Percentiles rank a stretch among this genome's conserved stretches.
phyloP scores from a whole-genome alignment of 2,113 vertebrate genomes.

The Corydoras sp. region DNA sequence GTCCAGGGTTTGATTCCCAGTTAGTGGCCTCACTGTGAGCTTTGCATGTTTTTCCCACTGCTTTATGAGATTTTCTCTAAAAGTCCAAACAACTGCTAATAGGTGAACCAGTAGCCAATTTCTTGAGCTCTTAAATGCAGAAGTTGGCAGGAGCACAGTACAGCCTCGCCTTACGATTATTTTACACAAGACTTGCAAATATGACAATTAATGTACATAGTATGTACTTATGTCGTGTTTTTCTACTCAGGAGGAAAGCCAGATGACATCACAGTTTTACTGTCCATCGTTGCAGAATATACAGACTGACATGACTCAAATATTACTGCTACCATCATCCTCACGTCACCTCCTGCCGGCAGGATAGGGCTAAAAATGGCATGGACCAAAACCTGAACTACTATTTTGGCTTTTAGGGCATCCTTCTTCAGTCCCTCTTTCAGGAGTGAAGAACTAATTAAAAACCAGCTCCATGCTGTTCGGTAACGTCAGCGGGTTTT shows the following conservation, averaged over 20 bases:
- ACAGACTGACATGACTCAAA: conserved; percentile 73
- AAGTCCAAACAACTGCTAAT: too few relatives aligned
- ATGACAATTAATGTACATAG: too few relatives aligned
- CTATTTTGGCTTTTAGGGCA: conserved; percentile 21
- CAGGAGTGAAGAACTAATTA: too few relatives aligned
- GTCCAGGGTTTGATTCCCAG: neutral
- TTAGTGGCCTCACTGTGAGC: neutral
- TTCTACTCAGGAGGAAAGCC: conserved; percentile 84
- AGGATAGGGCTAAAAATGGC: conserved; percentile 61
- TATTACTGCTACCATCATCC: conserved; percentile 9
- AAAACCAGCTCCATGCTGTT: neutral
- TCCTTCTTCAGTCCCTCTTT: neutral
- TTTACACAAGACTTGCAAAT: too few relatives aligned
- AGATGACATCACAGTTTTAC: conserved; percentile 97
- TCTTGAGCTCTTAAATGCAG: too few relatives aligned
- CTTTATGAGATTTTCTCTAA: too few relatives aligned
- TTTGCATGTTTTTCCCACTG: too few relatives aligned
- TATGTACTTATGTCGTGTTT: too few relatives aligned
- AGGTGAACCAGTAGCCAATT: too few relatives aligned
- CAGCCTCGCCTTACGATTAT: too few relatives aligned
- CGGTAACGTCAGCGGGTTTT: neutral
- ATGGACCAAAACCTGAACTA: conserved; percentile 22
- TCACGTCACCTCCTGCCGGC: conserved; percentile 79
- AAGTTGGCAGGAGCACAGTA: too few relatives aligned
- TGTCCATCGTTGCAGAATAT: conserved; percentile 97